Percentiles rank a stretch among this genome's conserved stretches.
These are phyloP conservation scores for Tursiops truncatus DNA, from an alignment of 2,113 vertebrate species.

Conservation along the genomic window DNA sequence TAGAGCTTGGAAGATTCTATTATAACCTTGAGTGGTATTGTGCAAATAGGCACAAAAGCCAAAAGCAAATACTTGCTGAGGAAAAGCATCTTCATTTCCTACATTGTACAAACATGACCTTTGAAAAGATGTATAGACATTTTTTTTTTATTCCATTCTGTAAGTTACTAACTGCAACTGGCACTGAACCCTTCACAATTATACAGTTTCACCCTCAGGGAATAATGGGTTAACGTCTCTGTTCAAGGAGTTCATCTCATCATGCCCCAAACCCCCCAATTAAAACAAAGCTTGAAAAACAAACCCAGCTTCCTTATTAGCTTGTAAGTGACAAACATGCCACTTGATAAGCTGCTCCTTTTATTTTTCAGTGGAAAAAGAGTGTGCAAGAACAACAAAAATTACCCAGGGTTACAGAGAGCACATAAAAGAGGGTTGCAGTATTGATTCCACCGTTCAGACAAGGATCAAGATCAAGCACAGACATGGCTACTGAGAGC, in stretches of 20 bases:
- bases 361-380: background rate
- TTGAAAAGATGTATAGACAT: background rate
- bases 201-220: background rate
- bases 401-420: background rate
- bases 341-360: background rate
- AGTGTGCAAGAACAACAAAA: background rate
- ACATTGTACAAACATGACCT: background rate
- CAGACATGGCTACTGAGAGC: background rate
- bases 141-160: background rate
- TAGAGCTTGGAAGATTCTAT: background rate
- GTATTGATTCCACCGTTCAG: background rate
- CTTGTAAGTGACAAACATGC: background rate
- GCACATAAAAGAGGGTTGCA: background rate
- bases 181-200: background rate
- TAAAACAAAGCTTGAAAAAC: slow-evolving; percentile 31
- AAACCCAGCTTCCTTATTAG: slow-evolving; percentile 30
- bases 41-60: background rate
- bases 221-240: slow-evolving; percentile 1
- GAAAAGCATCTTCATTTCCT: background rate
- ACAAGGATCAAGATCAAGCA: background rate
- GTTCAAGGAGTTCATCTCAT: background rate
- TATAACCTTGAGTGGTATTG: background rate
- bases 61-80: slow-evolving; percentile 19
- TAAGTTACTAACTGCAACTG: background rate
- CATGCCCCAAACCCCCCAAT: background rate